Percentiles rank a stretch among this genome's conserved stretches.
Evolutionary conservation across 1,140 invertebrate species (phyloP).

Genomic region (Sipha flava): DNA sequence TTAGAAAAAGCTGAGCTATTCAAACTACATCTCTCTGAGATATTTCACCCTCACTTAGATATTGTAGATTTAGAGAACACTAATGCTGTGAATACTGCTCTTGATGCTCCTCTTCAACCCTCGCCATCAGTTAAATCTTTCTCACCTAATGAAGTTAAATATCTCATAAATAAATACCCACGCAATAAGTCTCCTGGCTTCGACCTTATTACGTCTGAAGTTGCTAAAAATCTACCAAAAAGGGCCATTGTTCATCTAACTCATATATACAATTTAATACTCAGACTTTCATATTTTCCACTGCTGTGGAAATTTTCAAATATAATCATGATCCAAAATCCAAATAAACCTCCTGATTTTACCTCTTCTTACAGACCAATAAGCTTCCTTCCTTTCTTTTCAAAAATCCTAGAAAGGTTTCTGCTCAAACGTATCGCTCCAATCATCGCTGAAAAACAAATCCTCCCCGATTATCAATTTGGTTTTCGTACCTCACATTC

Average conservation of each 20-base stretch:
- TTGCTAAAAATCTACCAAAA: neutral
- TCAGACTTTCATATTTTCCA: constrained; percentile 13
- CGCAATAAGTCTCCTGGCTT: constrained; percentile 16
- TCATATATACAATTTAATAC: constrained; percentile 3
- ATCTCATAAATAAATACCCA: neutral
- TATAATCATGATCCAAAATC: constrained; percentile 35
- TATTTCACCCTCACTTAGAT: neutral
- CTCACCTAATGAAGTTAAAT: neutral
- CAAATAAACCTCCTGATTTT: neutral
- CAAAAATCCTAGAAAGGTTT: neutral
- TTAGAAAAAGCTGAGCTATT: constrained; percentile 31
- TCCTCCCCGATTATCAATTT: no score
- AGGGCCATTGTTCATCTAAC: constrained; percentile 25
- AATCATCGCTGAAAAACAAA: no score
- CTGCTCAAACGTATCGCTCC: neutral
- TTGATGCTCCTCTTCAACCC: neutral
- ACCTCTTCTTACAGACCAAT: neutral
- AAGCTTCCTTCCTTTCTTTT: neutral
- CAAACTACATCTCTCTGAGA: neutral
- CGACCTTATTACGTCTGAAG: constrained; percentile 26
- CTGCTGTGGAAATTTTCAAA: constrained; percentile 42
- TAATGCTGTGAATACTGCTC: neutral
- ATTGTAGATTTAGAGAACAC: neutral
- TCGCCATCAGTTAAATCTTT: neutral
- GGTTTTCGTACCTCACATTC: neutral